Percentiles rank a stretch among this genome's conserved stretches.
Evolutionary conservation across 2,113 vertebrate species (phyloP).

Genomic region (Podarcis muralis): DNA sequence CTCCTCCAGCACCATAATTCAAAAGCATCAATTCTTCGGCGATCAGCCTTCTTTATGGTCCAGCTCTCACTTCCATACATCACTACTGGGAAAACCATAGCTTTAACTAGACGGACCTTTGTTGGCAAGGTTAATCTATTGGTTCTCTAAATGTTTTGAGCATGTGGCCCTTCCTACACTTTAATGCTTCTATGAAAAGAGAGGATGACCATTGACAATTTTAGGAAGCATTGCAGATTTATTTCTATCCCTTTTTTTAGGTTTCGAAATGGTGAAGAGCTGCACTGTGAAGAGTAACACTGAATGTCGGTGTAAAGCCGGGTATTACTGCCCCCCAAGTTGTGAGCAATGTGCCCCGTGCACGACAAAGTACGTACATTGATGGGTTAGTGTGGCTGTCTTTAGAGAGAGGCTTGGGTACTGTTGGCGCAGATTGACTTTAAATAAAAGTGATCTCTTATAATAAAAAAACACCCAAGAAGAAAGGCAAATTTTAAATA

Average conservation of each 20-base stretch:
- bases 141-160: not conserved
- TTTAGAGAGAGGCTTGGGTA: not conserved
- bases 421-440: too few relatives aligned
- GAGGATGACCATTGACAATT: not conserved
- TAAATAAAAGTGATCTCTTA: not conserved
- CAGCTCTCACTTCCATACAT: too few relatives aligned
- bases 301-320: not conserved
- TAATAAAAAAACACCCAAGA: not conserved
- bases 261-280: not conserved
- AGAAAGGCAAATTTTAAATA: not conserved
- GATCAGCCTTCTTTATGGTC: too few relatives aligned
- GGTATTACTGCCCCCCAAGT: not conserved
- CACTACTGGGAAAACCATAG: too few relatives aligned
- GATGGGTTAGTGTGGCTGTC: not conserved
- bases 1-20: too few relatives aligned
- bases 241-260: not conserved
- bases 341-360: not conserved
- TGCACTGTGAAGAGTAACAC: constrained; percentile 2
- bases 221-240: not conserved
- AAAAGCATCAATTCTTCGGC: too few relatives aligned
- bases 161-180: not conserved
- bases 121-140: too few relatives aligned
- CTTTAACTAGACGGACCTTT: too few relatives aligned
- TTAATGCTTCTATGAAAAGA: not conserved
- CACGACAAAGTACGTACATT: not conserved